These are phyloP conservation scores for Malurus alboscapulatus DNA, from an alignment of 2,113 vertebrate species.

Conservation along the genomic window DNA sequence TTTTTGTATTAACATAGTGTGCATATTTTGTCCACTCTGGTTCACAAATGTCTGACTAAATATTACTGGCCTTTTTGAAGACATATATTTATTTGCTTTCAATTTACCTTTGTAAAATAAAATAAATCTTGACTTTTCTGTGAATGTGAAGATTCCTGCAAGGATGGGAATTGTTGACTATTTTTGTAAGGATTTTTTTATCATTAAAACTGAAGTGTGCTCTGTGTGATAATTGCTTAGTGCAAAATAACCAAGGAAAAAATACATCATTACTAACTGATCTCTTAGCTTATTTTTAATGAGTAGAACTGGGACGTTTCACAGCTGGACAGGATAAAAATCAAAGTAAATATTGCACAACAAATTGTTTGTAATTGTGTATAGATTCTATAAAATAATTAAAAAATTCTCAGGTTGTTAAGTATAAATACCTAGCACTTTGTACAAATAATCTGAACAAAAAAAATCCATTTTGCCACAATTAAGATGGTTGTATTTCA, in stretches of 20 bases:
- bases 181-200: neutral
- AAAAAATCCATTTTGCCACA: slow-evolving; percentile 32
- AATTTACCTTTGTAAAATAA: slow-evolving; percentile 11
- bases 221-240: slow-evolving; percentile 19
- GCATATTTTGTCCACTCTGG: neutral
- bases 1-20: neutral
- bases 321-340: slow-evolving; percentile 43
- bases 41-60: slow-evolving; percentile 17
- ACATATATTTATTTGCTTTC: neutral
- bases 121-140: slow-evolving; percentile 9
- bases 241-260: slow-evolving; percentile 22
- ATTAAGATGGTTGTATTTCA: slow-evolving; percentile 24
- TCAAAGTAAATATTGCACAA: slow-evolving; percentile 8
- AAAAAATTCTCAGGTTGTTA: slow-evolving; percentile 41
- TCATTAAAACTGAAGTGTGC: neutral
- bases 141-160: neutral
- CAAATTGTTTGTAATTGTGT: slow-evolving; percentile 37
- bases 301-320: slow-evolving; percentile 23
- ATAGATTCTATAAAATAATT: slow-evolving; percentile 35
- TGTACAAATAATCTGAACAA: slow-evolving; percentile 33
- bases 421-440: slow-evolving; percentile 7
- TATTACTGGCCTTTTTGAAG: neutral
- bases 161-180: slow-evolving; percentile 6
- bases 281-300: slow-evolving; percentile 19
- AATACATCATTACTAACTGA: slow-evolving; percentile 5